These are phyloP conservation scores for Copidosoma floridanum DNA, from an alignment of 1,140 invertebrate genomes.

Conservation along the genomic window DNA sequence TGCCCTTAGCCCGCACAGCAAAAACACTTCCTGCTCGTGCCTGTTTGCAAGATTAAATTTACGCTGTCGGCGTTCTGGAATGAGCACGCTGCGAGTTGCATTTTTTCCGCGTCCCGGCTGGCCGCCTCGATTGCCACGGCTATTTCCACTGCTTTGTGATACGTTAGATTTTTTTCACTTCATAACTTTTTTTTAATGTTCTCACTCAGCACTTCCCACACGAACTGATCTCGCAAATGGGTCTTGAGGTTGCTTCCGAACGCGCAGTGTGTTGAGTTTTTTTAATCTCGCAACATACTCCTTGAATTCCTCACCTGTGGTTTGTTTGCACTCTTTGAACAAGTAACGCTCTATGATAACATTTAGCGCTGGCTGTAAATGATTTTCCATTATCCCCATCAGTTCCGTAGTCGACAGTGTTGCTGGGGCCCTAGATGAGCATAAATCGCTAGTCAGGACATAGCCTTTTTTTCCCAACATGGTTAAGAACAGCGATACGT, in stretches of 20 bases:
- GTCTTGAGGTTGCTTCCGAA: background rate
- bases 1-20: background rate
- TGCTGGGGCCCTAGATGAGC: constrained; percentile 30
- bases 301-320: too few relatives aligned
- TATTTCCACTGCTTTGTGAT: background rate
- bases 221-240: background rate
- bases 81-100: too few relatives aligned
- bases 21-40: background rate
- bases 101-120: background rate
- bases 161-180: background rate
- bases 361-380: constrained; percentile 39
- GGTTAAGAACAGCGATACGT: constrained; percentile 37
- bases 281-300: too few relatives aligned
- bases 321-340: too few relatives aligned
- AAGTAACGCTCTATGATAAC: constrained; percentile 22
- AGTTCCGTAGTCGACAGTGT: constrained; percentile 36
- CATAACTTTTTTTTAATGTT: background rate
- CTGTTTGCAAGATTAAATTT: too few relatives aligned
- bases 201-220: too few relatives aligned
- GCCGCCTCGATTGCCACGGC: background rate
- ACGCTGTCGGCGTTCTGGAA: too few relatives aligned
- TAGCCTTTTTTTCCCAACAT: constrained; percentile 30
- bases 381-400: constrained; percentile 32
- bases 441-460: constrained; percentile 29
- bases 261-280: background rate